Percentiles rank a stretch among this genome's conserved stretches.
These are phyloP conservation scores for Rhyacophila brunnea DNA, from an alignment of 1,140 invertebrate genomes.

Conservation along the genomic window DNA sequence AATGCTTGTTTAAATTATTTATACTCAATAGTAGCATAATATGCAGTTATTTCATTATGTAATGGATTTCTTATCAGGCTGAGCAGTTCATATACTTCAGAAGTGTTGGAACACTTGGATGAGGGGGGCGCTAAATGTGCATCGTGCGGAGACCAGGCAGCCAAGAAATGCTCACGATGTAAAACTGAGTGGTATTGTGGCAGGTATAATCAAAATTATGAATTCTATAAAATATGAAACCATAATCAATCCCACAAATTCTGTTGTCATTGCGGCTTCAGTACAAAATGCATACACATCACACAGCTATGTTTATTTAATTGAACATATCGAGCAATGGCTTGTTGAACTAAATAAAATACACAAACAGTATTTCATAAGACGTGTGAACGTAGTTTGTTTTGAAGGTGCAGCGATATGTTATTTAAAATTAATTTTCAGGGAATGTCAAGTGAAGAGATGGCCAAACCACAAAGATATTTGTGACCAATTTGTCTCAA, in stretches of 20 bases:
- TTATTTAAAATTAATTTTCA: constrained; percentile 34
- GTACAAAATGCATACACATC: neutral
- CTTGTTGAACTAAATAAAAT: neutral
- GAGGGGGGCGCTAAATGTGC: constrained; percentile 52
- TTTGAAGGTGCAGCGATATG: neutral
- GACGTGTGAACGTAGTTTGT: neutral
- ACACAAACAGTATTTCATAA: neutral
- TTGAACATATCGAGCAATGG: neutral
- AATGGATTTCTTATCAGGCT: constrained; percentile 37
- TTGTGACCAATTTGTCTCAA: constrained; percentile 49
- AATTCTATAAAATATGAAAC: neutral
- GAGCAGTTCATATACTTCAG: constrained; percentile 54
- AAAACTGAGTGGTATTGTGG: constrained; percentile 61
- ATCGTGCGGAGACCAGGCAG: constrained; percentile 54
- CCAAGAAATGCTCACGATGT: constrained; percentile 58
- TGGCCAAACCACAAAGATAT: constrained; percentile 58
- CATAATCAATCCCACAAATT: neutral
- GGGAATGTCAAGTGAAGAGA: constrained; percentile 58
- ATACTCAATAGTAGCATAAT: neutral
- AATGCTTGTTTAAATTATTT: neutral
- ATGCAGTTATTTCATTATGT: neutral
- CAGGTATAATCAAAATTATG: constrained; percentile 40
- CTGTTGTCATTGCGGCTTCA: neutral
- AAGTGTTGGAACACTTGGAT: constrained; percentile 55
- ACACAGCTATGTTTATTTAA: neutral